Conservation (phyloP, 2,888 invertebrate species). For the Phyllotreta striolata region DNA sequence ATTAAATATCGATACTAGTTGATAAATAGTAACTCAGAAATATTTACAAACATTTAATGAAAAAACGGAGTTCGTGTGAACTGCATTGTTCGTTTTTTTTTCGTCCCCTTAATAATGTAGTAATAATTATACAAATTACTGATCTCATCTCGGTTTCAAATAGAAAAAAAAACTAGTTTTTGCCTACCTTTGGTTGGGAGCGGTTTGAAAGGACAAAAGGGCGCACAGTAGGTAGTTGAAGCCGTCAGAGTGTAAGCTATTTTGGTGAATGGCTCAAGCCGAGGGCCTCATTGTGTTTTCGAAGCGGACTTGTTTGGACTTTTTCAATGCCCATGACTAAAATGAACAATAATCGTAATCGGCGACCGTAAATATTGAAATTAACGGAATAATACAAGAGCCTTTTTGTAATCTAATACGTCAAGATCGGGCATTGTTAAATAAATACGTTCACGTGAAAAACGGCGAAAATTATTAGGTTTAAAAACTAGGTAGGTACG, state of each 20-base stretch:
- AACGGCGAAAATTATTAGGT: conserved; percentile 21
- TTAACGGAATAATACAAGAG: too few relatives aligned
- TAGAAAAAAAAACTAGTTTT: too few relatives aligned
- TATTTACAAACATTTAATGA: too few relatives aligned
- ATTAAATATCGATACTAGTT: too few relatives aligned
- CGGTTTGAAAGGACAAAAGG: conserved; percentile 12
- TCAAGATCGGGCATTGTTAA: too few relatives aligned
- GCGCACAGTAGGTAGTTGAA: conserved; percentile 32
- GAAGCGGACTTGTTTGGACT: conserved; percentile 18
- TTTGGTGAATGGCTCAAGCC: conserved; percentile 5
- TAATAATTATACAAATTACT: conserved; percentile 8
- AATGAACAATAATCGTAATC: too few relatives aligned
- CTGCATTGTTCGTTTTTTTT: too few relatives aligned
- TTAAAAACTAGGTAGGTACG: conserved; percentile 4
- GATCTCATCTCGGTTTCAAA: neutral
- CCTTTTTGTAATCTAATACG: too few relatives aligned
- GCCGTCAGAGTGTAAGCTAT: conserved; percentile 27
- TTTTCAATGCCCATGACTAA: conserved; percentile 14
- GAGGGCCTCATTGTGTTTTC: conserved; percentile 4
- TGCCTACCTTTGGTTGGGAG: too few relatives aligned
- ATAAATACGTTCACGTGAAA: too few relatives aligned
- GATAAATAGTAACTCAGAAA: too few relatives aligned
- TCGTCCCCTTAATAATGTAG: neutral
- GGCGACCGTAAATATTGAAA: too few relatives aligned
- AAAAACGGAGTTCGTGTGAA: neutral